Evolutionary conservation across 2,797 vertebrate species (phyloP), one percentile per base, ranked within the genome.

Genomic region (Rachycentron canadum): DNA sequence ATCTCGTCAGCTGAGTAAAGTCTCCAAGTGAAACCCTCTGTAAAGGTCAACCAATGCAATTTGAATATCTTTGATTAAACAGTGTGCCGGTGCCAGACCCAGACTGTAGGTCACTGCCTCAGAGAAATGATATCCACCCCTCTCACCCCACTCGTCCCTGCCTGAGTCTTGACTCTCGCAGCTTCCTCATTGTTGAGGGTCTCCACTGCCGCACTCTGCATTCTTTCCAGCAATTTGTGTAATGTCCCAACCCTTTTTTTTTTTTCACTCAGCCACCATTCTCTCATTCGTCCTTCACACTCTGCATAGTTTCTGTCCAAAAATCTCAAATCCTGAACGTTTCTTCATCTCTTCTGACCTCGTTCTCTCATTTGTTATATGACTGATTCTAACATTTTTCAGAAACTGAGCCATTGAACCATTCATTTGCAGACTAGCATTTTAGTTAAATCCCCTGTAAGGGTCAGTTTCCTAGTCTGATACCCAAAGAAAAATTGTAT

Each of bases 21-120:
- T 76, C 86, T 85, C 72, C 43, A 12, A 87, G 75, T 83, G 78
- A 84, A 90, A 88, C 79, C 85, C 69, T 67, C 70, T 26, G 72
- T 65, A 91, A 92, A 92, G 92, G 91, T 93, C 92, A 92, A 84
- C 77, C 83, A 32, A 81, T 69, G 83, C 78, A 82, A 93, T 92
- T 92, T 90, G 83, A 91, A 91, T 90, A 88, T 85, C 87, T 91
- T 84, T 93, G 91, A 93, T 93, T 90, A 91, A 93, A 91, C 69
- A 55, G 43, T 57, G 73, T 36, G 69, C 75, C 52, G 14, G 76
- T 67, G 68, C 78, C 80, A 78, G 76, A 83, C 62, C 76, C 66
- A 75, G 76, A 85, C 89, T 89, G 88, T 85, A 91, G 91, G 92
- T 90, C 91, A 90, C 45, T 61, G 75, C 90, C 85, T 84, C 75